Evolutionary conservation across 2,113 vertebrate genomes (phyloP), one percentile per base, ranked within the genome.

Genomic region (Galbula dea): DNA sequence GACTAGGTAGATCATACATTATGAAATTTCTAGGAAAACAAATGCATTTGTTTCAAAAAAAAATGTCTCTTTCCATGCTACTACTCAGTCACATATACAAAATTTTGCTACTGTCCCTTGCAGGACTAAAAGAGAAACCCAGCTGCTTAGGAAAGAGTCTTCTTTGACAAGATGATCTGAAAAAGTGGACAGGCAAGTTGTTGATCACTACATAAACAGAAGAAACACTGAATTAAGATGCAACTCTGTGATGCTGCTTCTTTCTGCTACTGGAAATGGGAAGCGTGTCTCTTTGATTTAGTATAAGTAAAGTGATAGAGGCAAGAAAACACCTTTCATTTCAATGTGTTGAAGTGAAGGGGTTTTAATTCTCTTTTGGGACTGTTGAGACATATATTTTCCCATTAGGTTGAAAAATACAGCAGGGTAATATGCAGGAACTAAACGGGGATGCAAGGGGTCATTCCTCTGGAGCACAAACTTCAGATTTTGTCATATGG

Each of bases 1-100:
- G 30, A 52, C 21, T n/a, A 52, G 9, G 2, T 73, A 30, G 45
- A 55, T 51, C 10, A 57, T 10, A 26, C 1, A 21, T 2, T 37
- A 26, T 15, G 16, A 84, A 36, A 62, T 78, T 54, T 87, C 23
- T 22, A 12, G 61, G 23, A 45, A 83, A 73, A 65, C 23, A 1
- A 76, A 6, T 41, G 4, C 1, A 51, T 57, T 55, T 72, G 6
- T 37, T 34, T 19, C 3, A 68, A 30, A 72, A 75, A 45, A 57
- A 45, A 57, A 43, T 11, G 11, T 17, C 0, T 29, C 29, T 66
- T 74, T 41, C 20, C 9, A 10, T 59, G 23, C 5, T 22, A 30
- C 23, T 1, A 0, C 4, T 57, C 39, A 11, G 5, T 5, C 3
- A 16, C 5, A 26, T 13, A 10, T 9, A n/a, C 9, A 43, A 37